Evolutionary conservation across 2,888 invertebrate species (phyloP), one percentile per base, ranked within the genome.

Genomic region (Hyposoter didymator): DNA sequence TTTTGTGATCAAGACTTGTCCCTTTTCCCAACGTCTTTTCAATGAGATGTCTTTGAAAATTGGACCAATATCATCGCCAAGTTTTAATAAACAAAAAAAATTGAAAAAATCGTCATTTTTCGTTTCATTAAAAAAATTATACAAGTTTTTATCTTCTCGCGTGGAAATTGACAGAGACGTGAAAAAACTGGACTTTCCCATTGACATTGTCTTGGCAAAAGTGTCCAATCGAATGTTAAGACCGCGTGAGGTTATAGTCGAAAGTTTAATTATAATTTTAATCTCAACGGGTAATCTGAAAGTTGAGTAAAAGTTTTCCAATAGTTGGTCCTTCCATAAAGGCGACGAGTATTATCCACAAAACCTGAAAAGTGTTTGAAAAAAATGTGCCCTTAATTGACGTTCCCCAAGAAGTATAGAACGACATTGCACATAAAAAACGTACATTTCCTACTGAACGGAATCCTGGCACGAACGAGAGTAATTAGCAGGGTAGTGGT

Each of bases 1-100:
- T 69, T 45, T 45, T 69, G 69, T 22, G 45, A 47, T 22, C 22
- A 67, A 45, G 17, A 69, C 69, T 69, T 45, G 22, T 67, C 3
- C 59, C 59, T 5, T 28, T 59, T 28, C 28, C 28, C 59, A 14
- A 59, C n/a, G 28, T 59, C 28, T 10, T 2, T 14, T 59, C 5
- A 1, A 14, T 22, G 14, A 19, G 8, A 8, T 52, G 22, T 55
- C 59, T 28, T 59, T 28, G 3, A 59, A 14, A 59, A 59, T 59
- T 28, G 5, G 14, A 59, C 1, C 5, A 12, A 12, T 5, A 14
- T 59, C 14, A 28, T 28, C 39, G 39, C 39, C 8, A 39, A 39
- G 8, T 39, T 39, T 39, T 1, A 10, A 39, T 39, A 39, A 39
- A 39, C 7, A 39, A 39, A 39, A 39, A 10, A 39, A 39, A 39